Conservation (phyloP, 2,797 vertebrate genomes). For the Sylvia borin region DNA sequence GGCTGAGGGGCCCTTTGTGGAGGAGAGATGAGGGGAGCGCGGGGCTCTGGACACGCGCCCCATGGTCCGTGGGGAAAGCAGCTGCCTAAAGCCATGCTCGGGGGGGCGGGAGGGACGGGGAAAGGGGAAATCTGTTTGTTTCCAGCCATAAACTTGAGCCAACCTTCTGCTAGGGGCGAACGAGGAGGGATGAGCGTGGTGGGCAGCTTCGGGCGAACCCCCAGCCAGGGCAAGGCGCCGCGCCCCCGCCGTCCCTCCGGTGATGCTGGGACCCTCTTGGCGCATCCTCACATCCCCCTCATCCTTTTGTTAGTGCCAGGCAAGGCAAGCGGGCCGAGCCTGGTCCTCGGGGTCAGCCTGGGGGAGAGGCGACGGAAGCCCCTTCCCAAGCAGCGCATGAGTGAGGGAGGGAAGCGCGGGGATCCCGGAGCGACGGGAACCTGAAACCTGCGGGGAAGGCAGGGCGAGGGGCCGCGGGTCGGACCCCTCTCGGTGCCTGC, state of each 20-base stretch:
- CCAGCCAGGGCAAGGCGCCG: neutral
- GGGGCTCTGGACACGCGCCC: neutral
- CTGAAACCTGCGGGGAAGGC: neutral
- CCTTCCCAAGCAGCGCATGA: neutral
- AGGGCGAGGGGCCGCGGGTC: neutral
- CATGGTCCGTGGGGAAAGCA: accelerated
- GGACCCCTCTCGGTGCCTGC: neutral
- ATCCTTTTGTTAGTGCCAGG: neutral
- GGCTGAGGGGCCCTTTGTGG: neutral
- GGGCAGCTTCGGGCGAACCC: neutral
- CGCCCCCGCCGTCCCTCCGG: neutral
- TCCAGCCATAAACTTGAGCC: neutral
- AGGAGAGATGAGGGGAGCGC: neutral
- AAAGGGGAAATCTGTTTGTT: neutral
- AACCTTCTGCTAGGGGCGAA: neutral
- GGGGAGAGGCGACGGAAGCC: neutral
- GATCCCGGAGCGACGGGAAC: neutral
- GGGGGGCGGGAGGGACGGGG: neutral
- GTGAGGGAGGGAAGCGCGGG: no score
- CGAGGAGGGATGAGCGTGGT: accelerated
- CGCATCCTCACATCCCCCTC: neutral
- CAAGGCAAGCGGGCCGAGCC: neutral
- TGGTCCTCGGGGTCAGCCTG: neutral
- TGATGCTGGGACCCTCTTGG: neutral
- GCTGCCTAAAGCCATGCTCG: neutral